Evolutionary conservation across 2,888 invertebrate genomes (phyloP), one percentile per base, ranked within the genome.

Genomic region (Enchytraeus crypticus): DNA sequence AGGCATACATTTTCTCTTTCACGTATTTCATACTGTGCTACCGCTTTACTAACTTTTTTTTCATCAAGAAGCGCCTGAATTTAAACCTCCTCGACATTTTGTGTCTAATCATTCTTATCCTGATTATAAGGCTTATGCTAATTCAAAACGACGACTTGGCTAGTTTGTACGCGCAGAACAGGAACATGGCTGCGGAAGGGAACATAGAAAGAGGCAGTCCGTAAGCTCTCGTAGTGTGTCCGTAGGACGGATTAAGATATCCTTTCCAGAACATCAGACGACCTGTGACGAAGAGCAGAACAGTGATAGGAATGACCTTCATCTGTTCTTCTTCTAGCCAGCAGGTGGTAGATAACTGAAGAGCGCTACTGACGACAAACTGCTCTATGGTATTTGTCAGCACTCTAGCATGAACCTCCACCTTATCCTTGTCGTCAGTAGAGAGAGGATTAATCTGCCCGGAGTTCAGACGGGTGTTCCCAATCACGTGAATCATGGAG

Each of bases 341-440:
- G 18, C 67, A 65, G 23, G 64, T 45, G 3, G 68, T 60, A 11
- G 66, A 63, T 29, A 69, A 27, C 47, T 70, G 70, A 3, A 63
- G 65, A 3, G 60, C 46, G 32, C 64, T 43, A 45, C 58, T 69
- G 27, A 69, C 29, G 5, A 67, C 30, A 18, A 69, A 53, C 56
- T 69, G 69, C 57, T 70, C 69, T 27, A 70, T 26, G 5, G 68
- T 69, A 54, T 70, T 70, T 46, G 63, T 65, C 1, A 68, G 43
- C 30, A 64, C 64, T 2, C 61, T 47, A 3, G 27, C 18, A 18
- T 60, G 53, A 0, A 67, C 57, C 38, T 53, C 58, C 26, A 70
- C 55, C 34, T 60, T 51, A 33, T 65, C 61, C 27, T 65, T 64
- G 29, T 65, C 67, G n/a, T 60, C 57, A 1, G 66, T 63, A 32